phyloP scores from a whole-genome alignment of 2,113 vertebrate species.

The Gobio gobio region DNA sequence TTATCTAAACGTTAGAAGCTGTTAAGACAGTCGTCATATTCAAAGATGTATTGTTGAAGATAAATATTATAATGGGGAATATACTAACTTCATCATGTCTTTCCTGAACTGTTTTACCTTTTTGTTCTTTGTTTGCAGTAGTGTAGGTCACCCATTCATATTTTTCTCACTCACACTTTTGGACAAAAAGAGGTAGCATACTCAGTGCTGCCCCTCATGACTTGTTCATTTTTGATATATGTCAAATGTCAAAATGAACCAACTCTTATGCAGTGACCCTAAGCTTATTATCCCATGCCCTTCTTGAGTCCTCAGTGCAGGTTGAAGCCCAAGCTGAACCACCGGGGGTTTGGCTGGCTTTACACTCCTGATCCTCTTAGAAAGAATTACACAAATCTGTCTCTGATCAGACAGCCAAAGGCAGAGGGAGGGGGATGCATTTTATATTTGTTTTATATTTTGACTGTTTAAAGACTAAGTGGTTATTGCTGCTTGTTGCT shows the following conservation, averaged over 20 bases:
- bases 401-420: slow-evolving; percentile 71
- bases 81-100: neutral
- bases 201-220: neutral
- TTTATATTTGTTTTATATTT: slow-evolving; percentile 16
- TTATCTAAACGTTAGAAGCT: neutral
- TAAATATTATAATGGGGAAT: neutral
- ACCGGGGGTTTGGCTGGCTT: slow-evolving; percentile 70
- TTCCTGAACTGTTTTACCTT: neutral
- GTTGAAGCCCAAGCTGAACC: slow-evolving; percentile 70
- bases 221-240: neutral
- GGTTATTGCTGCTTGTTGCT: neutral
- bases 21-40: neutral
- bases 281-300: slow-evolving; percentile 75
- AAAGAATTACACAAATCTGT: slow-evolving; percentile 77
- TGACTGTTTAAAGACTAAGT: neutral
- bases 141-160: neutral
- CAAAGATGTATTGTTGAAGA: neutral
- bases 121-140: neutral
- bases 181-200: neutral
- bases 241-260: slow-evolving; percentile 20
- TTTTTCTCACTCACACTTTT: neutral
- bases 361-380: slow-evolving; percentile 77
- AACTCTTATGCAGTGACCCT: slow-evolving; percentile 65
- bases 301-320: slow-evolving; percentile 65
- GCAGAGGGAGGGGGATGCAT: slow-evolving; percentile 37